phyloP scores from a whole-genome alignment of 1,140 invertebrate species.

The Akabosia matsudoensis region DNA sequence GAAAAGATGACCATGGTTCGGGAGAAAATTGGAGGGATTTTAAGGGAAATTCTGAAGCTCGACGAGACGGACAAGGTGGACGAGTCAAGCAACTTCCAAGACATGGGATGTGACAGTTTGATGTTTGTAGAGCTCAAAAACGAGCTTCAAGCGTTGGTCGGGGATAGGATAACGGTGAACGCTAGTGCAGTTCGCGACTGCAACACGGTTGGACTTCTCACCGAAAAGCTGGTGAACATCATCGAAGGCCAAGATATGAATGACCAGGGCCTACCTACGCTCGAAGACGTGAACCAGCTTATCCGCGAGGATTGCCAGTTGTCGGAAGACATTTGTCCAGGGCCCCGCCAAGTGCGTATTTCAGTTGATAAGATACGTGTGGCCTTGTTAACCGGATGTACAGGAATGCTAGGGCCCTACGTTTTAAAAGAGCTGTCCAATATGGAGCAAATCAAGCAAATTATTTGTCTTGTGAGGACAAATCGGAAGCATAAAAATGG shows the following conservation, averaged over 20 bases:
- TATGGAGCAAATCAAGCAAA: not conserved
- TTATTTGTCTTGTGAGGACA: not conserved
- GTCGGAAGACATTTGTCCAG: not conserved
- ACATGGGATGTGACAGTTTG: not conserved
- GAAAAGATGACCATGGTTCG: not conserved
- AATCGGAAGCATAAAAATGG: not conserved
- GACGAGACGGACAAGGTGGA: not conserved
- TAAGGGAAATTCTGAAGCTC: not conserved
- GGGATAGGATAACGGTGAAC: not conserved
- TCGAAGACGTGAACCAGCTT: not conserved
- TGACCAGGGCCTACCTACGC: not conserved
- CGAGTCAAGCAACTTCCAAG: not conserved
- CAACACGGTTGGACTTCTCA: not conserved
- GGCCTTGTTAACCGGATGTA: not conserved
- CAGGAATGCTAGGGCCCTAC: not conserved
- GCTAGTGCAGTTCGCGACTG: not conserved
- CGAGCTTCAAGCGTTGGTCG: not conserved
- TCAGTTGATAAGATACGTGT: not conserved
- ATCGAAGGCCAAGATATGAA: not conserved
- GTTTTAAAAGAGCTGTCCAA: not conserved
- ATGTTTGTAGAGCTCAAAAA: conserved; percentile 16
- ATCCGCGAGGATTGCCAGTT: not conserved
- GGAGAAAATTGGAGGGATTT: not conserved
- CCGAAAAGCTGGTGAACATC: not conserved
- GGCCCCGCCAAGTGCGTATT: not conserved